A percentile compares a stretch with the other conserved stretches of the same genome.
phyloP scores from a whole-genome alignment of 2,888 invertebrate genomes.

The Acronicta leporina region DNA sequence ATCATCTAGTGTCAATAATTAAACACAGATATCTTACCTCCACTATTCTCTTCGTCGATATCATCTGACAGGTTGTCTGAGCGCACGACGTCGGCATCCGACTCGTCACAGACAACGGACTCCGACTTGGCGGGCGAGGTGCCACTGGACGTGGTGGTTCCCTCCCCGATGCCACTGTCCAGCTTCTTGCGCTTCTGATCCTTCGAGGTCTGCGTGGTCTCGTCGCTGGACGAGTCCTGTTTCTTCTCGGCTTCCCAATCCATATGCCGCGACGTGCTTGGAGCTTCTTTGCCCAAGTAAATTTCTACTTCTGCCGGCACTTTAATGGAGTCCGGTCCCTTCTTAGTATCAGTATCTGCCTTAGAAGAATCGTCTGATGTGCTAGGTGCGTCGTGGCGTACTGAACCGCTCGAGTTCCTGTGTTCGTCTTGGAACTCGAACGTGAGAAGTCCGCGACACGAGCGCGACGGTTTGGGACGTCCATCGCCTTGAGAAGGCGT shows the following conservation, averaged over 20 bases:
- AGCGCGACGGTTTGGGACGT: constrained; percentile 28
- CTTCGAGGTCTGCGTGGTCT: constrained; percentile 42
- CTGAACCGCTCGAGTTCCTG: background rate
- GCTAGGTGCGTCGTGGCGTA: background rate
- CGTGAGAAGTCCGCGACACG: constrained; percentile 61
- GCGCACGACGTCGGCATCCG: constrained; percentile 31
- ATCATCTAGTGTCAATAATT: no score
- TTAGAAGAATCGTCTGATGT: constrained; percentile 9
- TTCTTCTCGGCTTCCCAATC: constrained; percentile 55
- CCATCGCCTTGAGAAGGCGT: background rate
- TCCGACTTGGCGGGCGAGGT: constrained; percentile 64
- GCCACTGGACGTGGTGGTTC: constrained; percentile 65
- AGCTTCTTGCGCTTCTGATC: constrained; percentile 86
- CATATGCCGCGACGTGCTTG: constrained; percentile 58
- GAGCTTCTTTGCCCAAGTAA: constrained; percentile 59
- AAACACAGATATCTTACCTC: constrained; percentile 22
- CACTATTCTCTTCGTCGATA: constrained; percentile 28
- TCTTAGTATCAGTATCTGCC: constrained; percentile 2
- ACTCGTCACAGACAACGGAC: constrained; percentile 48
- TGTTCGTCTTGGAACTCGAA: constrained; percentile 63
- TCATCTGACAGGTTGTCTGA: constrained; percentile 34
- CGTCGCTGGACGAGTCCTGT: constrained; percentile 49
- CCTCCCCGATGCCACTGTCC: constrained; percentile 90
- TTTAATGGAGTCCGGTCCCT: constrained; percentile 11
- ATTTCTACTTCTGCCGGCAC: constrained; percentile 66